A percentile compares a stretch with the other conserved stretches of the same genome.
phyloP scores from a whole-genome alignment of 2,888 invertebrate species.

The Drosophila kuntzei region DNA sequence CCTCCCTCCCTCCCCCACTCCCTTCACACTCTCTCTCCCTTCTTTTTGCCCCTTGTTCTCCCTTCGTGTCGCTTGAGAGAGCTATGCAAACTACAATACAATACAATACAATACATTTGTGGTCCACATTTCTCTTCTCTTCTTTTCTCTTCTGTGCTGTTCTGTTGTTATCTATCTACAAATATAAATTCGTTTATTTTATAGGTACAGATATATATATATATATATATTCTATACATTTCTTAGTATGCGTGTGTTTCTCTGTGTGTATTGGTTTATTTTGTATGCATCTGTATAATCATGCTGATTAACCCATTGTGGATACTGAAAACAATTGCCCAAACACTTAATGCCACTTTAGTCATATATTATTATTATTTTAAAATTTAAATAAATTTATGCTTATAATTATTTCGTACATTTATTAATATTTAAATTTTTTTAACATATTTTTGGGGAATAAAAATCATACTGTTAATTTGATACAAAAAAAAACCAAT shows the following conservation, averaged over 20 bases:
- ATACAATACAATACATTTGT: too few species aligned
- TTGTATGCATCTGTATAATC: background rate
- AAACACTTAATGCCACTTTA: background rate
- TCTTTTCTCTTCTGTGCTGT: background rate
- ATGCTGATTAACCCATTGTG: background rate
- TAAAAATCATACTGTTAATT: too few species aligned
- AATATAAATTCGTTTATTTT: conserved; percentile 13
- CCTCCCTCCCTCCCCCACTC: conserved; percentile 2
- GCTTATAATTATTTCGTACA: background rate
- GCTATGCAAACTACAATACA: conserved; percentile 13
- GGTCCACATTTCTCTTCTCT: conserved; percentile 18
- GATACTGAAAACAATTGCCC: background rate
- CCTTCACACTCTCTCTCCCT: background rate
- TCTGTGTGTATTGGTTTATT: background rate
- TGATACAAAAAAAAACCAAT: too few species aligned
- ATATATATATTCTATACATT: background rate
- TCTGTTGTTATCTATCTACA: conserved; percentile 40
- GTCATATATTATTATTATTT: background rate
- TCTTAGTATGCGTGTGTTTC: background rate
- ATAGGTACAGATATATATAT: too few species aligned
- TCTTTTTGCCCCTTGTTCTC: too few species aligned
- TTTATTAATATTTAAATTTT: too few species aligned
- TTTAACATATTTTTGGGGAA: too few species aligned
- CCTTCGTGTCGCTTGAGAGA: background rate
- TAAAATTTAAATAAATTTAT: too few species aligned